Base-by-base conservation (phyloP, 92 coral and sea anemone species). In the Galaxea fascicularis region DNA sequence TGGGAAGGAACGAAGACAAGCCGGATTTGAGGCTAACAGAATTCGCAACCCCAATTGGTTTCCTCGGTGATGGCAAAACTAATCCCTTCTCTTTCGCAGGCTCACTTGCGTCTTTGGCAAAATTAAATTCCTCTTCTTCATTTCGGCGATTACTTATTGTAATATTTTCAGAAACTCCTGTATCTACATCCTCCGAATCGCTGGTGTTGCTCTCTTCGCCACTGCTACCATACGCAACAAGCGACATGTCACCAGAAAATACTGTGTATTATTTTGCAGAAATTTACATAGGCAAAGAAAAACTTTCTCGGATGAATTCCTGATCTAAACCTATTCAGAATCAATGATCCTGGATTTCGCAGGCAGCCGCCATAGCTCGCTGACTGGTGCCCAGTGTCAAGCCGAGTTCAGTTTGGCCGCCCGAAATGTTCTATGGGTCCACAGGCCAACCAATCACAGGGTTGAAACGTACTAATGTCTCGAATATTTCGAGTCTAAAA, bases 161-260 rank as follows among this genome's bases (percentile, higher is more conserved):
- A 52, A 9, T 18, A 27, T 74, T 20, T 39, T 20, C 16, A 16
- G 65, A 17, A 4, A 74, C 66, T 16, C 25, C 27, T 15, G 65
- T 18, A 28, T 17, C 25, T 59, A 52, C 65, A 0, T 85, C 88
- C 65, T 89, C 84, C 1, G 63, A 71, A 64, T 82, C 91, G 49
- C 87, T 91, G 52, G 65, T 63, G n/a, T 88, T 87, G 15, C 93
- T 87, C 35, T 89, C 98, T 69, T 92, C 98, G n/a, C 89, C 98
- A 71, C 98, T 96, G 68, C 92, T 94, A 31, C 83, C 98, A 72
- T 96, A 96, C 7, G 98, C 95, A 65, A 96, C 98, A 22, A 96
- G 90, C 30, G 98, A 96, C 98, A 96, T 96, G 65, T 74, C 83
- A 41, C 57, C 29, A 17, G 27, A 11, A 16, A 25, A 49, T 51